Percentiles rank a stretch among this genome's conserved stretches.
These are phyloP conservation scores for Hiodon tergisus DNA, from an alignment of 2,113 vertebrate species.

Conservation along the genomic window DNA sequence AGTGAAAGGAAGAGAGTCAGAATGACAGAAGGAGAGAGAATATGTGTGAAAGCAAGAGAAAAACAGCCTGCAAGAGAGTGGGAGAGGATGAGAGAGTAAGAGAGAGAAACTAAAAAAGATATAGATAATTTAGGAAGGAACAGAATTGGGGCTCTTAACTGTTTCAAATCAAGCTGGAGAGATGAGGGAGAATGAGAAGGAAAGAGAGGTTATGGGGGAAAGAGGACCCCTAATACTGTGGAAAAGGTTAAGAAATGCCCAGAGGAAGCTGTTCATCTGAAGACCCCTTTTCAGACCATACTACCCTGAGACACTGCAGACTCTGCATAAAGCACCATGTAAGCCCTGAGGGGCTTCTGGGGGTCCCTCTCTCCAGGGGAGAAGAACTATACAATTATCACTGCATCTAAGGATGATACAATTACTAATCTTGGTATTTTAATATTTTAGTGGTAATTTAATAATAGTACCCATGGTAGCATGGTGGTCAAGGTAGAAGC, in stretches of 20 bases:
- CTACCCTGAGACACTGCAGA: not conserved
- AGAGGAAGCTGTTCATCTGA: slow-evolving; percentile 37
- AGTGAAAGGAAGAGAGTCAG: slow-evolving; percentile 4
- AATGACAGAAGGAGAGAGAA: slow-evolving; percentile 1
- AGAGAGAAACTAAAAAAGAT: slow-evolving; percentile 26
- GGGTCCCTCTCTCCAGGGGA: not conserved
- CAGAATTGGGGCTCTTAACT: no score
- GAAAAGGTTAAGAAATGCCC: slow-evolving; percentile 42
- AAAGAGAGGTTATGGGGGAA: slow-evolving; percentile 33
- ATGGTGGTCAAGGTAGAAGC: not conserved
- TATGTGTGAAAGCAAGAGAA: slow-evolving; percentile 24
- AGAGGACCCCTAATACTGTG: slow-evolving; percentile 50
- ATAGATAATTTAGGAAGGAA: no score
- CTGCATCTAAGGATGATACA: not conserved
- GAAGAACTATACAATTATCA: not conserved
- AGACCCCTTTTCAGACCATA: slow-evolving; percentile 16
- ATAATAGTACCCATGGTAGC: not conserved
- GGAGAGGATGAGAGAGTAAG: slow-evolving; percentile 27
- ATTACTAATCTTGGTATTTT: not conserved
- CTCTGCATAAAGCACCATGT: not conserved
- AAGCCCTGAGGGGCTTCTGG: not conserved
- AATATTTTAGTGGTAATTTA: not conserved
- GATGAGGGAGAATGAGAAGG: slow-evolving; percentile 17
- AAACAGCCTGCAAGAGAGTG: slow-evolving; percentile 28
- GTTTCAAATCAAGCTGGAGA: no score